These are phyloP conservation scores for Antheraea pernyi DNA, from an alignment of 1,140 invertebrate species.

Conservation along the genomic window DNA sequence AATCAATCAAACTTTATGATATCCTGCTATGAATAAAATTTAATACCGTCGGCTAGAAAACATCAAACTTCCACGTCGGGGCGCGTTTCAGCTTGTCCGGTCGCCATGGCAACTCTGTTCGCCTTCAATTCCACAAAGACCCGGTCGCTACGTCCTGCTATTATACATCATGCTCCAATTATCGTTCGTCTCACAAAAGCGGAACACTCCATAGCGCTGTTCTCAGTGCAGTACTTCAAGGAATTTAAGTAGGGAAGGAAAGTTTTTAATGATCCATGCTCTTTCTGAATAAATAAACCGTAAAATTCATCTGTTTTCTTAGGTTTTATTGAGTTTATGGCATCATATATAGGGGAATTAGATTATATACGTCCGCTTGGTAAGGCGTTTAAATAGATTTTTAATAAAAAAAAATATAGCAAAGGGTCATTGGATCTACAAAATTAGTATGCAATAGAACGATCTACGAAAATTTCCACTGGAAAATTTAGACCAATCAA, in stretches of 20 bases:
- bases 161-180: constrained; percentile 53
- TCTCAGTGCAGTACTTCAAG: constrained; percentile 4
- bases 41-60: background rate
- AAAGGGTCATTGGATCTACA: no score
- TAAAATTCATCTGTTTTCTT: background rate
- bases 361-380: no score
- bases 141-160: constrained; percentile 29
- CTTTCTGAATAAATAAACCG: background rate
- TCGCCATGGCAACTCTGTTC: constrained; percentile 35
- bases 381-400: no score
- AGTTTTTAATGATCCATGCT: constrained; percentile 10
- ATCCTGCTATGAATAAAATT: constrained; percentile 15
- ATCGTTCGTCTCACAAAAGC: constrained; percentile 44
- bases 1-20: constrained; percentile 12
- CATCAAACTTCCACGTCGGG: constrained; percentile 1
- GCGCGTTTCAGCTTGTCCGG: constrained; percentile 17
- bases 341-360: background rate
- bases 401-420: no score
- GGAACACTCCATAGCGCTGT: constrained; percentile 28
- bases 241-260: constrained; percentile 12
- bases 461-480: no score
- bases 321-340: background rate
- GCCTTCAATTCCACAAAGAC: constrained; percentile 42
- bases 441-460: no score
- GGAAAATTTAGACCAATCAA: no score